A percentile compares a stretch with the other conserved stretches of the same genome.
Conservation (phyloP, 1,140 invertebrate genomes). For the Acromyrmex charruanus region DNA sequence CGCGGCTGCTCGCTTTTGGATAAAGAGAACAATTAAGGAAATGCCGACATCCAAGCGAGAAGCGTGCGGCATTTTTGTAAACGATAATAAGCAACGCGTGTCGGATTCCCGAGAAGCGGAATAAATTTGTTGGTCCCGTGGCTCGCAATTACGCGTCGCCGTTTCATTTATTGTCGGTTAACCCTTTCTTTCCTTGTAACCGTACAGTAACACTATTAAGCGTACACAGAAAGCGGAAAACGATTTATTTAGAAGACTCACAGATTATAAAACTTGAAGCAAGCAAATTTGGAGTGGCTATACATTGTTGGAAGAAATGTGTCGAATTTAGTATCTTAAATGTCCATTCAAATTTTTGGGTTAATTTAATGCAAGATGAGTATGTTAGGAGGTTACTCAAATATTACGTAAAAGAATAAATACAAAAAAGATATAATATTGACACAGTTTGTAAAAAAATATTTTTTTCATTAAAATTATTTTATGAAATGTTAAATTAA, state of each 20-base stretch:
- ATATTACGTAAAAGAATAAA: too few species aligned
- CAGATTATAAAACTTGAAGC: background rate
- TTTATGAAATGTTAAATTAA: too few species aligned
- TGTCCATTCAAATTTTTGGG: too few species aligned
- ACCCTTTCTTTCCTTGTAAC: constrained; percentile 15
- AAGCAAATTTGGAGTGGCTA: background rate
- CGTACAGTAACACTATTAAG: constrained; percentile 26
- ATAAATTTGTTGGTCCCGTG: constrained; percentile 59
- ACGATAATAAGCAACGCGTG: constrained; percentile 59
- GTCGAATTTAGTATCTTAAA: too few species aligned
- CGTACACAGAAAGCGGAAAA: constrained; percentile 1
- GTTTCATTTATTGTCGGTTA: constrained; percentile 57
- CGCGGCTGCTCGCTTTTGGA: constrained; percentile 27
- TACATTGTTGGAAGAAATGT: too few species aligned
- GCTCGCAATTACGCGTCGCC: constrained; percentile 49
- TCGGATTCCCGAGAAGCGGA: constrained; percentile 46
- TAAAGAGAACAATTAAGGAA: constrained; percentile 60
- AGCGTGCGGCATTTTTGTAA: constrained; percentile 51
- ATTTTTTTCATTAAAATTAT: too few species aligned
- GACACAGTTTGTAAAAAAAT: too few species aligned
- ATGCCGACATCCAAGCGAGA: constrained; percentile 36
- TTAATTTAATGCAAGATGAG: too few species aligned
- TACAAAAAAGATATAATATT: too few species aligned
- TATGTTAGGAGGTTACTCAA: too few species aligned
- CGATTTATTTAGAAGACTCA: background rate